These are phyloP conservation scores for Setipinna tenuifilis DNA, from an alignment of 2,797 vertebrate genomes.

Conservation along the genomic window DNA sequence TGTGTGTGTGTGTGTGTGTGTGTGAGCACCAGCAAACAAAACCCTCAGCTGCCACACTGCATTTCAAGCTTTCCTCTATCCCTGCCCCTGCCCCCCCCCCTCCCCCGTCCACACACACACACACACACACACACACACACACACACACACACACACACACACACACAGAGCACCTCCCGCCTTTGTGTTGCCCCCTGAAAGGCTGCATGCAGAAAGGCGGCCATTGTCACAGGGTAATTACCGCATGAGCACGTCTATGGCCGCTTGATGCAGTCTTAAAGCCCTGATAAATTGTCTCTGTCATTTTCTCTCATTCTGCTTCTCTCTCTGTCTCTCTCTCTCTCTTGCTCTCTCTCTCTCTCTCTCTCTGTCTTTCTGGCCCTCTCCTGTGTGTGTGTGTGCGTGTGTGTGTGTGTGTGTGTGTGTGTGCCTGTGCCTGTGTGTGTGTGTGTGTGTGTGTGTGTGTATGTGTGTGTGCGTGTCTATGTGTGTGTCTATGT, in stretches of 20 bases:
- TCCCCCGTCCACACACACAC: too few species aligned
- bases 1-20: neutral
- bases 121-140: too few species aligned
- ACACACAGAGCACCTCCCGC: neutral
- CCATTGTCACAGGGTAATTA: slow-evolving; percentile 53
- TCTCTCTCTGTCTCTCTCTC: slow-evolving; percentile 27
- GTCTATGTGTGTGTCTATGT: too few species aligned
- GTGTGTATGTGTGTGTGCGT: neutral
- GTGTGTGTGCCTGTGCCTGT: neutral
- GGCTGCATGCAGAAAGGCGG: slow-evolving; percentile 29
- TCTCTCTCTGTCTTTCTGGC: slow-evolving; percentile 24
- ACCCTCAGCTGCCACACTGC: slow-evolving; percentile 47
- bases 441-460: slow-evolving; percentile 13
- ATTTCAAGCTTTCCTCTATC: slow-evolving; percentile 52
- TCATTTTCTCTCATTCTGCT: neutral
- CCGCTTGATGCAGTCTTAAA: slow-evolving; percentile 40
- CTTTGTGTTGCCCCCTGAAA: neutral
- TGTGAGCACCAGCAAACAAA: neutral
- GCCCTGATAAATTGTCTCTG: slow-evolving; percentile 34
- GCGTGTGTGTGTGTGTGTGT: too few species aligned
- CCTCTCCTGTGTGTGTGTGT: slow-evolving; percentile 7
- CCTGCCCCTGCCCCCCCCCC: neutral
- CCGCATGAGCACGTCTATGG: slow-evolving; percentile 40
- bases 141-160: too few species aligned
- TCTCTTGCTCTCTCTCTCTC: neutral